Evolutionary conservation across 1,140 invertebrate species (phyloP).

Genomic region (Caenorhabditis tropicalis): DNA sequence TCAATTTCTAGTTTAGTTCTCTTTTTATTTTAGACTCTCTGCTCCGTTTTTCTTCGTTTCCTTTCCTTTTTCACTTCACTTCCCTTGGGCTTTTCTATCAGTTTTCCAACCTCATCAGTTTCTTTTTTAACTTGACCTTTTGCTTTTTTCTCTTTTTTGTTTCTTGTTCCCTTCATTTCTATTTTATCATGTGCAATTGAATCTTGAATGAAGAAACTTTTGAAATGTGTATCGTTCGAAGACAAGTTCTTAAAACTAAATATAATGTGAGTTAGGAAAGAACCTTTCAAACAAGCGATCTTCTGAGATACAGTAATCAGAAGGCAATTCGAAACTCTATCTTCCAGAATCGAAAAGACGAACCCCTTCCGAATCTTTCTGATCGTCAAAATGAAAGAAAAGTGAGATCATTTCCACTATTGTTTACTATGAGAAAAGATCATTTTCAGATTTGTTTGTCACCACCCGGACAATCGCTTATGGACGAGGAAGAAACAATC

Average conservation of each 20-base stretch:
- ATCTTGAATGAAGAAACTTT: neutral
- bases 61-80: neutral
- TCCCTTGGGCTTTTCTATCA: neutral
- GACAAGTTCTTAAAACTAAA: constrained; percentile 9
- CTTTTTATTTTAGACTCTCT: too few species aligned
- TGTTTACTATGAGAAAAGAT: neutral
- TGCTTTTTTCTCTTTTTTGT: neutral
- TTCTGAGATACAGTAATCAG: neutral
- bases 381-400: neutral
- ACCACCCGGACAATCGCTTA: neutral
- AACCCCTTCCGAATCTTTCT: neutral
- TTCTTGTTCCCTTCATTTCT: neutral
- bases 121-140: neutral
- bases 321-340: neutral
- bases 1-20: neutral
- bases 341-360: neutral
- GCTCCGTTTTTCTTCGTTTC: neutral
- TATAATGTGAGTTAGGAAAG: neutral
- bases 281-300: too few species aligned
- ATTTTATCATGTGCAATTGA: constrained; percentile 16
- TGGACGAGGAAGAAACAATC: constrained; percentile 17
- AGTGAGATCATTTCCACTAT: neutral
- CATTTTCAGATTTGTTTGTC: constrained; percentile 33
- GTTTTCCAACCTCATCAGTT: neutral
- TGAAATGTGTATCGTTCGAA: constrained; percentile 9